A percentile compares a stretch with the other conserved stretches of the same genome.
phyloP scores from a whole-genome alignment of 2,113 vertebrate genomes.

The Semicossyphus pulcher region DNA sequence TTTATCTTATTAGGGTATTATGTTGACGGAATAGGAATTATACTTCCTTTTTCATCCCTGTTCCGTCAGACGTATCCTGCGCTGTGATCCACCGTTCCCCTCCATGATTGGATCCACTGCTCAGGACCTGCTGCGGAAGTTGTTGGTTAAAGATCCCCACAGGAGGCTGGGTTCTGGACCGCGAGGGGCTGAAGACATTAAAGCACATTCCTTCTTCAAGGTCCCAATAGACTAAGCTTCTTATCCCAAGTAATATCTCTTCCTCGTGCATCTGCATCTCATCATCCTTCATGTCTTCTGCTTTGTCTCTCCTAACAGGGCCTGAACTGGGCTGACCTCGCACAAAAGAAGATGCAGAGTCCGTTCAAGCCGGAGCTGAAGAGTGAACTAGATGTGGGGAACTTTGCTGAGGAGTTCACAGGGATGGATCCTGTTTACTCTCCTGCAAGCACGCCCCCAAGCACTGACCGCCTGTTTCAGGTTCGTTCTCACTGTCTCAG shows the following conservation, averaged over 20 bases:
- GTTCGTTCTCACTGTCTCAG: constrained; percentile 61
- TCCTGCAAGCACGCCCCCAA: constrained; percentile 89
- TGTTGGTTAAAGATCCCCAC: constrained; percentile 91
- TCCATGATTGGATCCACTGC: constrained; percentile 86
- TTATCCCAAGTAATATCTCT: background rate
- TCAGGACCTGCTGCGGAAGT: constrained; percentile 88
- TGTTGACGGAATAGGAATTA: background rate
- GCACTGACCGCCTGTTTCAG: constrained; percentile 91
- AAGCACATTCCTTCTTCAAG: constrained; percentile 91
- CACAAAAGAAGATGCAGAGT: constrained; percentile 85
- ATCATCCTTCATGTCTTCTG: constrained; percentile 4
- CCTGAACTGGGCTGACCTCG: constrained; percentile 88
- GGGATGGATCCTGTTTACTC: constrained; percentile 93
- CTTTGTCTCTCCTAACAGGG: constrained; percentile 72
- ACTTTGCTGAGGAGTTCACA: constrained; percentile 94
- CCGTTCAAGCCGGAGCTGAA: constrained; percentile 92
- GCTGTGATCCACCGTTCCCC: constrained; percentile 91
- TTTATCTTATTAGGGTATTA: background rate
- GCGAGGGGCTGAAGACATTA: constrained; percentile 88
- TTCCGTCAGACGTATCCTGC: constrained; percentile 88
- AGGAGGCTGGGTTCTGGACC: constrained; percentile 90
- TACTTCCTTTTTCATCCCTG: background rate
- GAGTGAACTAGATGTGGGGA: constrained; percentile 90
- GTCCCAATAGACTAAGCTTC: constrained; percentile 62
- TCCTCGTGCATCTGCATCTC: background rate